Evolutionary conservation across 1,140 invertebrate species (phyloP), one percentile per base, ranked within the genome.

Genomic region (Leptonema lineaticorne): DNA sequence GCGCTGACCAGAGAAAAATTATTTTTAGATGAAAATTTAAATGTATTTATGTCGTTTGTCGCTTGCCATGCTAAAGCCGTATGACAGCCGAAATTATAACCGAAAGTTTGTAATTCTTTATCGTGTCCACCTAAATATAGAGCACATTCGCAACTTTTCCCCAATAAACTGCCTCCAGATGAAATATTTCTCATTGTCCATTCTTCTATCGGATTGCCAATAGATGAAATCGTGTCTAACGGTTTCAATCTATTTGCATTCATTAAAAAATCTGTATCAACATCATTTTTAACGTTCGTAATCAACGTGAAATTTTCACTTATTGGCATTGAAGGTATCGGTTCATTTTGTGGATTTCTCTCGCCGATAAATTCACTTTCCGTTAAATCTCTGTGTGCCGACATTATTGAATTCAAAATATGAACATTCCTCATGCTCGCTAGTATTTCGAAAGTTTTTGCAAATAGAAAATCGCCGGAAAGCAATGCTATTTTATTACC

Each of bases 401-500:
- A 87, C 63, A 92, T 91, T 77, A 96, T 92, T 30, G 91, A 82
- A 77, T 92, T 90, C 7, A 93, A 88, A 14, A 95, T 85, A 84
- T 95, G 84, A 53, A 85, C 81, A 50, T 85, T 83, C 67, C 81
- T 78, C 0, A 95, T 79, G 48, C 85, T 85, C 22, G 93, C 92
- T 7, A 96, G 78, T 78, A 92, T 92, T 58, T 86, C 85, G 78
- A 91, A 92, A 30, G 79, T 91, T 87, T 82, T 94, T 0, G 92
- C 90, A 1, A 96, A 79, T n/a, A 96, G 81, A 77, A 94, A 96
- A 79, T 96, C 94, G 9, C 94, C 94, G 75, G 90, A 89, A 0
- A 96, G 78, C 7, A 96, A 84, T 14, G 93, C 92, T 70, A 96
- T 93, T 86, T 96, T 96, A 74, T 96, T 96, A 0, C 93, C 93